Conservation (phyloP, 2,797 vertebrate genomes). For the Paratrypauchen microcephalus region DNA sequence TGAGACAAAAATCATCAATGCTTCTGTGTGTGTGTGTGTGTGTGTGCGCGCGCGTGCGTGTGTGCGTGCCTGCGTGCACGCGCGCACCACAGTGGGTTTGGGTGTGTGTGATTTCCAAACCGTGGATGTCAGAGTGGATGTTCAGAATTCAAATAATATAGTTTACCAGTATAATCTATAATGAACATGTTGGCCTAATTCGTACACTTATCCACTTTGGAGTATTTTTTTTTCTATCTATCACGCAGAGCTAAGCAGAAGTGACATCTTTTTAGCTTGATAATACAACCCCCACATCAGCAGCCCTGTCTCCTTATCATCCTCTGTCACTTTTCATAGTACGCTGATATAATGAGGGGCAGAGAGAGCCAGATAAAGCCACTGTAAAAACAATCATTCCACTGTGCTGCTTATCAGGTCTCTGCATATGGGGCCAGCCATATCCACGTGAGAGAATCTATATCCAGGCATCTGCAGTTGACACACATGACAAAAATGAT, state of each 20-base stretch:
- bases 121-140: too few species aligned
- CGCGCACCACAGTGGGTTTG: too few species aligned
- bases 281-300: neutral
- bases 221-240: slow-evolving; percentile 1
- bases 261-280: slow-evolving; percentile 18
- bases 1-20: too few species aligned
- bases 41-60: too few species aligned
- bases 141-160: too few species aligned
- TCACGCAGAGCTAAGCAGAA: slow-evolving; percentile 33
- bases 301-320: slow-evolving; percentile 17
- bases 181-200: neutral
- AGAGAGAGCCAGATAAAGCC: slow-evolving; percentile 22
- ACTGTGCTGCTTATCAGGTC: slow-evolving; percentile 39
- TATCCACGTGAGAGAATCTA: neutral
- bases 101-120: too few species aligned
- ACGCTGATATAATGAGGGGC: slow-evolving; percentile 29
- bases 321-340: slow-evolving; percentile 27
- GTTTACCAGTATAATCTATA: neutral
- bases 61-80: too few species aligned
- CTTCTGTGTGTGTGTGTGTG: too few species aligned
- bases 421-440: slow-evolving; percentile 26
- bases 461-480: slow-evolving; percentile 28
- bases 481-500: slow-evolving; percentile 27
- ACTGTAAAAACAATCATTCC: slow-evolving; percentile 25
- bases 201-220: neutral